These are phyloP conservation scores for Tragelaphus imberbis DNA, from an alignment of 2,113 vertebrate species.

Conservation along the genomic window DNA sequence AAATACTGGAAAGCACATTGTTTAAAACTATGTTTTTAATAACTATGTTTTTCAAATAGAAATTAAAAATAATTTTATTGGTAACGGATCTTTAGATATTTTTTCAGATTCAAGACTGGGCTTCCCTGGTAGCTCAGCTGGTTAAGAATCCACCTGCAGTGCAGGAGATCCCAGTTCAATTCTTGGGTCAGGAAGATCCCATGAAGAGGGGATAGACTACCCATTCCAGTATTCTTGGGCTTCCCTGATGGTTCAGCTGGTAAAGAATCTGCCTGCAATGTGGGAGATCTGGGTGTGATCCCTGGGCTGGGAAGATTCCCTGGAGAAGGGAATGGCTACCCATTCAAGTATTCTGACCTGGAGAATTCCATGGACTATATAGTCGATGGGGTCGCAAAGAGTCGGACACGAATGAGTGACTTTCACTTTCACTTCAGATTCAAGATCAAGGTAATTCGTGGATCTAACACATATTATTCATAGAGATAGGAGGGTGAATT, in stretches of 20 bases:
- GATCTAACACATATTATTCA: conserved; percentile 3
- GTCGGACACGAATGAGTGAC: neutral
- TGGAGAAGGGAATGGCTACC: neutral
- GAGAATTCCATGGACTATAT: neutral
- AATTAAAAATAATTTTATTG: neutral
- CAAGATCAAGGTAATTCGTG: neutral
- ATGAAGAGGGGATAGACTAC: neutral
- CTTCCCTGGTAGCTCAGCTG: neutral
- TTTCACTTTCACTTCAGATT: neutral
- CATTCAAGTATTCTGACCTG: neutral
- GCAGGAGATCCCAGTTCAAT: neutral
- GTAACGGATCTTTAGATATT: conserved; percentile 1
- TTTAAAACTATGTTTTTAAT: conserved; percentile 11
- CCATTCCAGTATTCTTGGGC: neutral
- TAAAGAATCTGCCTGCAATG: neutral
- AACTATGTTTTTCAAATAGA: conserved; percentile 23
- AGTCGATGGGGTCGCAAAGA: neutral
- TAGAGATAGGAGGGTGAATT: neutral
- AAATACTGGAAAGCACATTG: conserved; percentile 12
- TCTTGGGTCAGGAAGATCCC: neutral
- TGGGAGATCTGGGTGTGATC: neutral
- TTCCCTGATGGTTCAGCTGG: neutral
- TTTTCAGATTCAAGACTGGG: conserved; percentile 33
- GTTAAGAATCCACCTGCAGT: neutral
- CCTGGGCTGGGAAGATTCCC: neutral